Evolutionary conservation across 2,888 invertebrate species (phyloP).

Genomic region (Cephalotes varians): DNA sequence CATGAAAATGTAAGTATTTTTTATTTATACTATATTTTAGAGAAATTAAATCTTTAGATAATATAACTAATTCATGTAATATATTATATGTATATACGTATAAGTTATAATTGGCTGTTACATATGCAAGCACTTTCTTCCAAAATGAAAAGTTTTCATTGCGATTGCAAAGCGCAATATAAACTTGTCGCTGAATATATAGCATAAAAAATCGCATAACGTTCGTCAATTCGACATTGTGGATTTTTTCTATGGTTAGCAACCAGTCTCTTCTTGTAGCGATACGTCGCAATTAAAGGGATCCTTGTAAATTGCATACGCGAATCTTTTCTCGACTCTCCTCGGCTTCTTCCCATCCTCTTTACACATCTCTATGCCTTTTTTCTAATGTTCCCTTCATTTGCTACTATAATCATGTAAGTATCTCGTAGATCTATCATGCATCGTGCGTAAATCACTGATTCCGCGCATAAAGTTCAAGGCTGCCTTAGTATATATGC

Average conservation of each 20-base stretch:
- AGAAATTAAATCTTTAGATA: too few species aligned
- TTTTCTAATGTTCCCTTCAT: constrained; percentile 61
- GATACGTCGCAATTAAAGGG: constrained; percentile 76
- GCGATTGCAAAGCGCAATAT: background rate
- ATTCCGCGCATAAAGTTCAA: constrained; percentile 51
- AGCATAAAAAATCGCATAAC: background rate
- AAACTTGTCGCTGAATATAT: background rate
- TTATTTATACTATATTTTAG: too few species aligned
- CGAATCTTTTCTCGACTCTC: constrained; percentile 48
- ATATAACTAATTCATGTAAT: too few species aligned
- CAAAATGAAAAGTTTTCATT: background rate
- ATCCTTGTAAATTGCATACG: constrained; percentile 74
- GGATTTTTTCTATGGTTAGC: background rate
- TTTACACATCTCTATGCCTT: constrained; percentile 31
- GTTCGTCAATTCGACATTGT: background rate
- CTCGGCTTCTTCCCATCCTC: background rate
- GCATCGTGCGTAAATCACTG: constrained; percentile 51
- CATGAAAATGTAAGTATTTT: too few species aligned
- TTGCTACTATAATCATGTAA: constrained; percentile 57
- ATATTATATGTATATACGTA: too few species aligned
- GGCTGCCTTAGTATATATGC: constrained; percentile 37
- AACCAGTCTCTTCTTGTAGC: constrained; percentile 45
- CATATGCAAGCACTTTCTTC: background rate
- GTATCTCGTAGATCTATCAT: constrained; percentile 68
- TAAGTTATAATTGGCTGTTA: background rate